These are phyloP conservation scores for Cochlearius cochlearius DNA, from an alignment of 2,113 vertebrate genomes.

Conservation along the genomic window DNA sequence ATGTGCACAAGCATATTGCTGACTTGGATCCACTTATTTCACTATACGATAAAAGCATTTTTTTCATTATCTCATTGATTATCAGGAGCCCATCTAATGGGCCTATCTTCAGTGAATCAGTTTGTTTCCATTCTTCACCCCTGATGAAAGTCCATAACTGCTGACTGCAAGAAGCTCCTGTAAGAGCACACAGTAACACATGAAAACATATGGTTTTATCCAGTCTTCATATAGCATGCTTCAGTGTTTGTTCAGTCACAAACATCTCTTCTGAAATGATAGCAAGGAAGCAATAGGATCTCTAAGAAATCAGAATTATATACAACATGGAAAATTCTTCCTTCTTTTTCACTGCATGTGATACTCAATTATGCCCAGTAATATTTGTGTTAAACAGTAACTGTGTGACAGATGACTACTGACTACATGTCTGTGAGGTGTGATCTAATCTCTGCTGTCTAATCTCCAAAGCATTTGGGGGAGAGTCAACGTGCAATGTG, in stretches of 20 bases:
- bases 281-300: neutral
- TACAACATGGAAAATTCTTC: neutral
- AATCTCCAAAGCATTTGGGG: neutral
- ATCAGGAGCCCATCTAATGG: neutral
- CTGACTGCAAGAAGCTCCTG: neutral
- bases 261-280: neutral
- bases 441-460: neutral
- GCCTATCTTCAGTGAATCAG: neutral
- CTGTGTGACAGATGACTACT: neutral
- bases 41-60: neutral
- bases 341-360: neutral
- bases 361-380: neutral
- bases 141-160: fast-evolving
- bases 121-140: neutral
- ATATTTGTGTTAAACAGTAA: neutral
- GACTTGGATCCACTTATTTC: neutral
- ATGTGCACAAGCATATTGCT: neutral
- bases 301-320: neutral
- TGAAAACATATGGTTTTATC: neutral
- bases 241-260: neutral
- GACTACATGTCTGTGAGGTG: neutral
- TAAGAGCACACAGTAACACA: neutral
- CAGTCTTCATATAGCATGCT: neutral
- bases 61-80: neutral
- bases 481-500: neutral